A percentile compares a stretch with the other conserved stretches of the same genome.
Conservation (phyloP, 2,888 invertebrate species). For the Caenorhabditis angaria region DNA sequence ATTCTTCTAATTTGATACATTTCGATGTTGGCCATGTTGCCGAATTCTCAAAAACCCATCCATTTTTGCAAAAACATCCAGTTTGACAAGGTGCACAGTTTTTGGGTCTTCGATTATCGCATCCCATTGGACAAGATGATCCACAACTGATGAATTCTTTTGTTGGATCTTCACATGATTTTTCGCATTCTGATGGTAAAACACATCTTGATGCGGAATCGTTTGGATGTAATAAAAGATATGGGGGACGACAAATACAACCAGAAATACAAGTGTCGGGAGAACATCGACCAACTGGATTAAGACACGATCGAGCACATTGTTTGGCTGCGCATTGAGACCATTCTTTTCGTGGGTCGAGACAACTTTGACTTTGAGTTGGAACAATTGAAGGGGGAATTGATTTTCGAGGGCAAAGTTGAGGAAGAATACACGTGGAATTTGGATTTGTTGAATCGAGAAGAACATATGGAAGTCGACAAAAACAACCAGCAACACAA, state of each 20-base stretch:
- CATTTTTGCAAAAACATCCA: conserved; percentile 67
- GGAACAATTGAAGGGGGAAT: conserved; percentile 23
- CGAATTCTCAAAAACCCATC: conserved; percentile 52
- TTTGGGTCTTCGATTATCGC: conserved; percentile 59
- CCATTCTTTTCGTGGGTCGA: conserved; percentile 57
- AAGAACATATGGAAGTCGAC: conserved; percentile 44
- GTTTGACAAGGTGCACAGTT: conserved; percentile 66
- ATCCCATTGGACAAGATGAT: conserved; percentile 67
- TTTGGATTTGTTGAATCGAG: conserved; percentile 36
- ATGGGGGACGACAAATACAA: conserved; percentile 60
- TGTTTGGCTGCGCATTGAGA: conserved; percentile 47
- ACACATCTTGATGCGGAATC: conserved; percentile 58
- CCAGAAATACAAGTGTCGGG: conserved; percentile 55
- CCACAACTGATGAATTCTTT: conserved; percentile 62
- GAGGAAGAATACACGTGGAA: conserved; percentile 55
- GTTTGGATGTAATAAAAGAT: conserved; percentile 46
- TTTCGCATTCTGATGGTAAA: conserved; percentile 59
- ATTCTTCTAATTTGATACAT: conserved; percentile 55
- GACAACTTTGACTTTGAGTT: conserved; percentile 28
- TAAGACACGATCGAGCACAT: conserved; percentile 54
- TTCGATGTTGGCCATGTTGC: conserved; percentile 56
- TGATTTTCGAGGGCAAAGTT: conserved; percentile 43
- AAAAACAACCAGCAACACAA: conserved; percentile 50
- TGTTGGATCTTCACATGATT: conserved; percentile 48
- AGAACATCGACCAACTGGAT: conserved; percentile 50